phyloP scores from a whole-genome alignment of 2,113 vertebrate species.

The Xenopus laevis region DNA sequence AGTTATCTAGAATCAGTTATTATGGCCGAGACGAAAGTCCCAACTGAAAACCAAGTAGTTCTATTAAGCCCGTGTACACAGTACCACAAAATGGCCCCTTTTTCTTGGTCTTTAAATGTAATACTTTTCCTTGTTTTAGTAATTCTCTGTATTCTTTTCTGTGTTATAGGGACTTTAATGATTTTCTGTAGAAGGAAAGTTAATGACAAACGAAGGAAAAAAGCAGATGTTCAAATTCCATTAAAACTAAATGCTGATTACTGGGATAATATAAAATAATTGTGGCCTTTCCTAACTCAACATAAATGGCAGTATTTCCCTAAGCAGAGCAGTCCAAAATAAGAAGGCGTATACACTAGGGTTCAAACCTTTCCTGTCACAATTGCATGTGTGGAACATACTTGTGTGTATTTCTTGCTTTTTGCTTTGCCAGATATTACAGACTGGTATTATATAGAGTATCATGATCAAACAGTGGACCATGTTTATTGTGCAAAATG shows the following conservation, averaged over 20 bases:
- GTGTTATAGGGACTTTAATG: constrained; percentile 4
- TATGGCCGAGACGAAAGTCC: not conserved
- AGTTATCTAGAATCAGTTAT: constrained; percentile 32
- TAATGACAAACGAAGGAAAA: constrained; percentile 12
- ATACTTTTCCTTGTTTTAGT: not conserved
- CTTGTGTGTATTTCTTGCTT: too few relatives aligned
- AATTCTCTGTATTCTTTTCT: constrained; percentile 1
- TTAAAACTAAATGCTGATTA: constrained; percentile 2
- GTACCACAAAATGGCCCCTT: not conserved
- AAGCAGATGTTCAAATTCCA: constrained; percentile 19
- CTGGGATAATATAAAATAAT: constrained; percentile 20
- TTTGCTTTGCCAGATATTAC: too few relatives aligned
- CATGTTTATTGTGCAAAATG: too few relatives aligned
- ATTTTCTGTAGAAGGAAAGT: constrained; percentile 16
- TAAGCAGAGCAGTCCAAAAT: too few relatives aligned
- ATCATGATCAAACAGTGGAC: too few relatives aligned
- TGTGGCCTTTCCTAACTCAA: too few relatives aligned
- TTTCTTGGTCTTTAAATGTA: constrained; percentile 10
- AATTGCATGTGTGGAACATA: too few relatives aligned
- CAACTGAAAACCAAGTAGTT: constrained; percentile 9
- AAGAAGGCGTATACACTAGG: too few relatives aligned
- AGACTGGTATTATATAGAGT: too few relatives aligned
- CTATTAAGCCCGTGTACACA: constrained; percentile 19
- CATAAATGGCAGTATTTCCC: too few relatives aligned
- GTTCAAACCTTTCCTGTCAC: too few relatives aligned